Evolutionary conservation across 2,888 invertebrate species (phyloP).

Genomic region (Metopia argyrocephala): DNA sequence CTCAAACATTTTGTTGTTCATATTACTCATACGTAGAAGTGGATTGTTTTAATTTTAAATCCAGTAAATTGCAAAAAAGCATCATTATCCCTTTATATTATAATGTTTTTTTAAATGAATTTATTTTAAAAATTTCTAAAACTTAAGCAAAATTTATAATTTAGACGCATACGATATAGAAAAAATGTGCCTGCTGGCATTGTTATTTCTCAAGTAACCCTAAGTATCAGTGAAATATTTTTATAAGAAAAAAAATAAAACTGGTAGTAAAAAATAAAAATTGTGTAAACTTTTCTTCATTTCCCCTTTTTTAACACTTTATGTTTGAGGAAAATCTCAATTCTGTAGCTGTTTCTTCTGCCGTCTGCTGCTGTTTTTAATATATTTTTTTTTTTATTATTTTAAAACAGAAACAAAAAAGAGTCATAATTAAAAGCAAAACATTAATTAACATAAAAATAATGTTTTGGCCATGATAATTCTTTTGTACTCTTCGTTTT

Average conservation of each 20-base stretch:
- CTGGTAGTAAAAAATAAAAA: slow-evolving; percentile 34
- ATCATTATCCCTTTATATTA: no score
- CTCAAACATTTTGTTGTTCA: no score
- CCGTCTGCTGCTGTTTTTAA: neutral
- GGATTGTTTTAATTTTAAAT: no score
- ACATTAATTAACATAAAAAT: slow-evolving; percentile 57
- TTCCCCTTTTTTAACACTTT: neutral
- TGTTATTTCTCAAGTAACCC: neutral
- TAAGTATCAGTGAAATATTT: no score
- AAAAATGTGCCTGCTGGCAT: slow-evolving; percentile 28
- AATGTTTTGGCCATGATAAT: slow-evolving; percentile 45
- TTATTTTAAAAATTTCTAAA: neutral
- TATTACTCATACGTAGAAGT: no score
- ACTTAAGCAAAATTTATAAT: neutral
- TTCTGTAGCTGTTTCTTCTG: slow-evolving; percentile 10
- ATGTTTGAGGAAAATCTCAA: slow-evolving; percentile 30
- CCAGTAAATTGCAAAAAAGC: no score
- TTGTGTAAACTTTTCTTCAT: slow-evolving; percentile 44
- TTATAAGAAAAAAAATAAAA: no score
- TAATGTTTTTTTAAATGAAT: no score
- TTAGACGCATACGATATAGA: neutral
- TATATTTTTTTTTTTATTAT: neutral
- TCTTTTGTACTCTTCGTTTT: neutral
- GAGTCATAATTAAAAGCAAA: slow-evolving; percentile 47
- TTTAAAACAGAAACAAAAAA: neutral